Evolutionary conservation across 2,113 vertebrate species (phyloP), one percentile per base, ranked within the genome.

Genomic region (Ariopsis seemanni): DNA sequence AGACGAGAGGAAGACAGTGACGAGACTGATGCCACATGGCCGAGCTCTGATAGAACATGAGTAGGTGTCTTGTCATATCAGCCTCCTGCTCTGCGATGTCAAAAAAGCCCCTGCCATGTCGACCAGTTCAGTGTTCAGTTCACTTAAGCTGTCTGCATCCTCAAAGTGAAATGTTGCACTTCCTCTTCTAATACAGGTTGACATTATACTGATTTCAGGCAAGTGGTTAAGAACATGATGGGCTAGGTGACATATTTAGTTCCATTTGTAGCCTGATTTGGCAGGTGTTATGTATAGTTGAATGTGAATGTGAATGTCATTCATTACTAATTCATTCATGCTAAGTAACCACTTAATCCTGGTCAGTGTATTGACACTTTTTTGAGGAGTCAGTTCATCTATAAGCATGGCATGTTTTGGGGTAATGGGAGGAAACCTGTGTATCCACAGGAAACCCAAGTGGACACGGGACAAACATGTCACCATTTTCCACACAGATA

Each of bases 11-110:
- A 92, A 90, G 91, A 91, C 91, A 89, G 91, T 91, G 92, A 92
- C 82, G 90, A 82, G 92, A 92, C 92, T 85, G 92, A 93, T 93
- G 89, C 92, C 92, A 91, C 92, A 91, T 91, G 93, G 92, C 87
- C 92, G 90, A 88, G 89, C 92, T 89, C 89, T 89, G 91, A 93
- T 93, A 94, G 93, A 94, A 95, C 94, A 94, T 91, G 93, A 94
- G 89, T 85, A 82, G 90, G 93, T 94, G 94, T 94, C 94, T 93
- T 93, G 93, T 95, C 92, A 94, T 91, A 94, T 95, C 93, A 95
- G 90, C 85, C 89, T 93, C 94, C 74, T 84, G 95, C 91, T 91
- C 78, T 71, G 90, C 58, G 48, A 90, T 92, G 94, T 95, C 94
- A 89, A 81, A 90, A 42, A 88, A 88, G 90, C 50, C 69, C 74